A percentile compares a stretch with the other conserved stretches of the same genome.
phyloP scores from a whole-genome alignment of 2,888 invertebrate species.

The Ypsolopha scabrella region DNA sequence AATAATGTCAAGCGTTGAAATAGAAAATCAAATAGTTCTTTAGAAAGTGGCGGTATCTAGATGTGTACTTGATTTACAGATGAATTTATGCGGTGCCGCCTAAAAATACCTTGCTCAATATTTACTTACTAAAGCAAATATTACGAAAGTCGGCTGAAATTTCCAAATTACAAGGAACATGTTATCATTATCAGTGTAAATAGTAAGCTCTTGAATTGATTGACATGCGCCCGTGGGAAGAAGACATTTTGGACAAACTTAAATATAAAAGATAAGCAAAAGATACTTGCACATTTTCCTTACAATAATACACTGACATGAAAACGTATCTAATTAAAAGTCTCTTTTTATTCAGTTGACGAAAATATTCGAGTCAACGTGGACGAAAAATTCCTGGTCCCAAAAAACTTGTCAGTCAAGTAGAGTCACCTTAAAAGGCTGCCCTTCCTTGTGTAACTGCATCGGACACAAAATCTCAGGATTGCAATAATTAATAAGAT shows the following conservation, averaged over 20 bases:
- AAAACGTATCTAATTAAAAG: too few species aligned
- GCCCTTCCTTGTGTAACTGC: background rate
- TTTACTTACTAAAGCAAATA: background rate
- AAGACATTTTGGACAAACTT: background rate
- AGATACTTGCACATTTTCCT: background rate
- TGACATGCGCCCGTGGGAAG: constrained; percentile 3
- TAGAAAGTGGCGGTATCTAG: too few species aligned
- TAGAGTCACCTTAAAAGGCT: constrained; percentile 8
- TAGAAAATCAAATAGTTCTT: too few species aligned
- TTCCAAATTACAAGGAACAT: background rate
- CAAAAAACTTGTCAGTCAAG: constrained; percentile 10
- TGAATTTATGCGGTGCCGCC: too few species aligned
- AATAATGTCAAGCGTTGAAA: too few species aligned
- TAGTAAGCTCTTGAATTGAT: constrained; percentile 3
- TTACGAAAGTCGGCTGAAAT: background rate
- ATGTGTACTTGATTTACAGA: too few species aligned
- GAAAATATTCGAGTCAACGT: too few species aligned
- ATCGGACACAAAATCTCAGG: too few species aligned
- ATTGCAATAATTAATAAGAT: too few species aligned
- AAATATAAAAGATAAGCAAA: background rate
- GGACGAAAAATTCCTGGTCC: too few species aligned
- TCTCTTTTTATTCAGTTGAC: too few species aligned
- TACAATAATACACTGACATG: background rate
- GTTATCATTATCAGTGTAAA: constrained; percentile 1
- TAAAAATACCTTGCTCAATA: background rate